Evolutionary conservation across 2,888 invertebrate genomes (phyloP), one percentile per base, ranked within the genome.

Genomic region (Nomada ferruginata): DNA sequence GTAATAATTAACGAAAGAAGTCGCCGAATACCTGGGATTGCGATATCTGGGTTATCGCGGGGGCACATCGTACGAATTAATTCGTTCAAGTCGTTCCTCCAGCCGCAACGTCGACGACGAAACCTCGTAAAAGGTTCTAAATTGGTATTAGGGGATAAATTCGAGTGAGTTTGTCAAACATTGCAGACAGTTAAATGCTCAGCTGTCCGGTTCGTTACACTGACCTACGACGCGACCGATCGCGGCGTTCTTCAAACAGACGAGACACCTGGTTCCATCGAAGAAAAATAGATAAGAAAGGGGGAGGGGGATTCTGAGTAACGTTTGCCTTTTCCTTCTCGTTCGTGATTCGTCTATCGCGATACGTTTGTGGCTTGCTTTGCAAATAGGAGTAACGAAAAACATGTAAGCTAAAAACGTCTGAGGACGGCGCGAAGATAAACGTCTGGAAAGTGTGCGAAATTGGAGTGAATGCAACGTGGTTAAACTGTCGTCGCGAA

Each of bases 211-310:
- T 55, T 44, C 23, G 68, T 26, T 60, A 53, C 53, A 69, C 83
- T 81, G 87, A 87, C 87, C 87, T 86, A 85, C 87, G 76, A 78
- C 87, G 78, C 72, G 9, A 29, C 10, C 65, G 18, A 65, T 57
- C 59, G 64, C 61, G 77, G 10, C 86, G 82, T 66, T 71, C 76
- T 47, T 65, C 61, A 18, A 71, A 57, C 50, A 18, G 53, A 47
- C 63, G 65, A n/a, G 5, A 20, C 47, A 23, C 50, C 11, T 15
- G 50, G 1, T 26, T 59, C 20, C 26, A 29, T 55, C 52, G 50
- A 18, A 61, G 44, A 60, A 78, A 61, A 65, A 44, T 36, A 0
- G 11, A 13, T 1, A 36, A 61, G 65, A 74, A 47, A 47, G 44
- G 15, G 18, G 13, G 29, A 9, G 26, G 9, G 3, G 18, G 20